phyloP scores from a whole-genome alignment of 1,140 invertebrate genomes.

The Hylaeus anthracinus region DNA sequence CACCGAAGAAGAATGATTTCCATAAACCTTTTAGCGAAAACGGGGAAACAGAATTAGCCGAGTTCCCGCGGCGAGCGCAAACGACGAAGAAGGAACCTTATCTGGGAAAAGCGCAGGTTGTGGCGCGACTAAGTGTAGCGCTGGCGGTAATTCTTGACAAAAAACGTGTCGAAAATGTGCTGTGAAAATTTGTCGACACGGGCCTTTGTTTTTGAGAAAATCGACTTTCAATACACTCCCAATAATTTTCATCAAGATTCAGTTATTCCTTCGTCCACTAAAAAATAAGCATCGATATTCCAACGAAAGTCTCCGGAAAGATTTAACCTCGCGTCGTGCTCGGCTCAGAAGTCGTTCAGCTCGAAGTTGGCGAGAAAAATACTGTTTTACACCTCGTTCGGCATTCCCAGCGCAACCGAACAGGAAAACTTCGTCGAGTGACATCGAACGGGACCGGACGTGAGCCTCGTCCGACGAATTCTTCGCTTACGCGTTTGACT shows the following conservation, averaged over 20 bases:
- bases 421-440: not conserved
- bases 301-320: not conserved
- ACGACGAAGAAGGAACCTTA: slow-evolving; percentile 29
- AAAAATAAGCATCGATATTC: too few species aligned
- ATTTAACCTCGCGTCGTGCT: not conserved
- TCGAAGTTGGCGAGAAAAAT: not conserved
- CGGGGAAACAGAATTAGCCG: slow-evolving; percentile 58
- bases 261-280: too few species aligned
- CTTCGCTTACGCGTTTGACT: not conserved
- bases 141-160: too few species aligned
- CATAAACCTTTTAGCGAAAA: slow-evolving; percentile 65
- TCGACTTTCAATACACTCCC: too few species aligned
- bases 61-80: slow-evolving; percentile 25
- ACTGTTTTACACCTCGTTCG: not conserved
- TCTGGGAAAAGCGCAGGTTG: slow-evolving; percentile 1
- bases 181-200: too few species aligned
- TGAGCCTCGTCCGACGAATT: not conserved
- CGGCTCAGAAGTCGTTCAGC: not conserved
- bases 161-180: too few species aligned
- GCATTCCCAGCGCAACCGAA: not conserved
- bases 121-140: too few species aligned
- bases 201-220: too few species aligned
- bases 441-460: not conserved
- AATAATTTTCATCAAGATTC: too few species aligned
- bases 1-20: slow-evolving; percentile 59